phyloP scores from a whole-genome alignment of 37 sponge, comb jelly and placozoan species.

The Lycopodina hypogea region DNA sequence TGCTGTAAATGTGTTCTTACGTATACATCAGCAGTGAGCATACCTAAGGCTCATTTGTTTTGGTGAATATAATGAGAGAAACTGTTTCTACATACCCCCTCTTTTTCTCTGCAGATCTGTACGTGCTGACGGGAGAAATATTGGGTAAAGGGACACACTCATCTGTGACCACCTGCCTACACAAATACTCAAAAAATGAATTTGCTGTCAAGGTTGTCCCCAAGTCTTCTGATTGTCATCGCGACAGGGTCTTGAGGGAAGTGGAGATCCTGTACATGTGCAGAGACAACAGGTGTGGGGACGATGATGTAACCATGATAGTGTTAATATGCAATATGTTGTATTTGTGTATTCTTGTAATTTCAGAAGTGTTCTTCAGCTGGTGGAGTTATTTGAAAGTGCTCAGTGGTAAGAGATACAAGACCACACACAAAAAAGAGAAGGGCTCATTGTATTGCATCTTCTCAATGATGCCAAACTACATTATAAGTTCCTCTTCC shows the following conservation, averaged over 20 bases:
- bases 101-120: slow-evolving; percentile 26
- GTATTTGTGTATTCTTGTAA: neutral
- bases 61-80: too few species aligned
- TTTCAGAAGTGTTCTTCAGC: slow-evolving; percentile 39
- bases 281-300: slow-evolving; percentile 42
- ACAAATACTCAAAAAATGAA: slow-evolving; percentile 16
- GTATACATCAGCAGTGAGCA: too few species aligned
- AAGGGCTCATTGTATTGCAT: neutral
- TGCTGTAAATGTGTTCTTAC: too few species aligned
- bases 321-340: too few species aligned
- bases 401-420: slow-evolving; percentile 11
- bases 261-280: slow-evolving; percentile 82
- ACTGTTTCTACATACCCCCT: too few species aligned
- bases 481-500: neutral
- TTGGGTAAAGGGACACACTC: slow-evolving; percentile 68
- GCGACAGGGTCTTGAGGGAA: slow-evolving; percentile 76
- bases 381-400: slow-evolving; percentile 56
- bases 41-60: too few species aligned
- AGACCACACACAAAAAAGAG: neutral
- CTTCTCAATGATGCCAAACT: neutral
- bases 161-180: slow-evolving; percentile 50
- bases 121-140: slow-evolving; percentile 44
- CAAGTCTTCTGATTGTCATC: slow-evolving; percentile 7
- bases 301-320: too few species aligned
- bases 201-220: slow-evolving; percentile 69